Evolutionary conservation across 2,888 invertebrate species (phyloP).

Genomic region (Rhamphomyia laevipes): DNA sequence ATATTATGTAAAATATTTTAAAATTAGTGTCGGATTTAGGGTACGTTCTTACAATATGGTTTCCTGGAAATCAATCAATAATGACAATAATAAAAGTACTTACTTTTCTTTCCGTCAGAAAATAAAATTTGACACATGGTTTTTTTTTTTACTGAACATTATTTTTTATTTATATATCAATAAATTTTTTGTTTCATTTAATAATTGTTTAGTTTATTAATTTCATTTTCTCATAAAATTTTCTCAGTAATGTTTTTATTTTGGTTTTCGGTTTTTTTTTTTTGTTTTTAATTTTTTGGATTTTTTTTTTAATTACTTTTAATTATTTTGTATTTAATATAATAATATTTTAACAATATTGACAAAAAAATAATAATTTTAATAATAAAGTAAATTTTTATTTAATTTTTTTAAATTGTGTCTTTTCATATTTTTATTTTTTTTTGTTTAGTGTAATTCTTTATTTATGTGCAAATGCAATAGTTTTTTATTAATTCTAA

Average conservation of each 20-base stretch:
- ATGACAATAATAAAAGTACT: no score
- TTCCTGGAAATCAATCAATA: no score
- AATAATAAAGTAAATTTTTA: not conserved
- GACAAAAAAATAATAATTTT: not conserved
- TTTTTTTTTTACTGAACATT: no score
- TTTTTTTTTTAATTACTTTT: no score
- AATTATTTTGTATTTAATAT: not conserved
- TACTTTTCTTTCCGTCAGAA: no score
- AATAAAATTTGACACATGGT: no score
- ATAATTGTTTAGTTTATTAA: no score
- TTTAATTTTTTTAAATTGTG: not conserved
- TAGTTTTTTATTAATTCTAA: not conserved
- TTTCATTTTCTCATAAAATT: not conserved
- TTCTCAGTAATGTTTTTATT: not conserved
- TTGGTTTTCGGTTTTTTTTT: not conserved
- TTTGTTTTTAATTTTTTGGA: not conserved
- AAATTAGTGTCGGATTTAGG: no score
- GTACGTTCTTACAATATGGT: no score
- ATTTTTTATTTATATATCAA: no score
- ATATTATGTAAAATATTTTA: no score
- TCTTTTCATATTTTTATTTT: not conserved
- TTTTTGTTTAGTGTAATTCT: not conserved
- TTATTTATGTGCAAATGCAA: not conserved
- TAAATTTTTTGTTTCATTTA: no score
- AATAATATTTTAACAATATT: not conserved